Evolutionary conservation across 2,113 vertebrate species (phyloP).

Genomic region (Sinocyclocheilus anophthalmus): DNA sequence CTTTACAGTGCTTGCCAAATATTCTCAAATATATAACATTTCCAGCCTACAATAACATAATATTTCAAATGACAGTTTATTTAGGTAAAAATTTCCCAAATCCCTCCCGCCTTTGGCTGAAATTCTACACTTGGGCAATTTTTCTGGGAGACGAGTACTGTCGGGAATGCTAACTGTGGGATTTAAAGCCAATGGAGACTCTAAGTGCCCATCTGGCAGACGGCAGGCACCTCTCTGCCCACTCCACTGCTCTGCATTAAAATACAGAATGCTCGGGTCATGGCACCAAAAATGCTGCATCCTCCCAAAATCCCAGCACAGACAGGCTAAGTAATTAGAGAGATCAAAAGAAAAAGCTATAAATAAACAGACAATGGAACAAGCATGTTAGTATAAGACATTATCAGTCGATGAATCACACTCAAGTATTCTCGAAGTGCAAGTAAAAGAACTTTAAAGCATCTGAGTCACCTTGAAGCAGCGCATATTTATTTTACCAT

Average conservation of each 20-base stretch:
- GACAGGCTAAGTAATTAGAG: slow-evolving; percentile 13
- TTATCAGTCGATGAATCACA: background rate
- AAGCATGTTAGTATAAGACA: background rate
- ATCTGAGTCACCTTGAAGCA: slow-evolving; percentile 7
- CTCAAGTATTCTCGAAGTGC: background rate
- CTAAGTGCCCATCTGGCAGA: slow-evolving; percentile 49
- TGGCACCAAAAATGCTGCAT: slow-evolving; percentile 3
- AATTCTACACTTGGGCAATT: slow-evolving; percentile 39
- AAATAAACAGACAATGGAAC: slow-evolving; percentile 7
- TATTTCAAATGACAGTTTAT: background rate
- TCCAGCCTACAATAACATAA: slow-evolving; percentile 4
- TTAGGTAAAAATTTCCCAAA: slow-evolving; percentile 10
- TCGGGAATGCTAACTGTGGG: slow-evolving; percentile 16
- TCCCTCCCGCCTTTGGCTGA: slow-evolving; percentile 4
- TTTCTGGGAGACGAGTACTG: slow-evolving; percentile 34
- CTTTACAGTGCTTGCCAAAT: background rate
- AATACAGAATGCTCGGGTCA: slow-evolving; percentile 42
- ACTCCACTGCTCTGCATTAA: slow-evolving; percentile 65
- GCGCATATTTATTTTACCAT: background rate
- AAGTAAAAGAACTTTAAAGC: background rate
- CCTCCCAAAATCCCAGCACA: slow-evolving; percentile 15
- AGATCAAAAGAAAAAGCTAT: background rate
- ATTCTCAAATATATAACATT: background rate
- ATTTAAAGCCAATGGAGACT: slow-evolving; percentile 29
- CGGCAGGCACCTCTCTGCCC: slow-evolving; percentile 56